Base-by-base conservation (phyloP, 1,140 invertebrate genomes). In the Archegozetes longisetosus region DNA sequence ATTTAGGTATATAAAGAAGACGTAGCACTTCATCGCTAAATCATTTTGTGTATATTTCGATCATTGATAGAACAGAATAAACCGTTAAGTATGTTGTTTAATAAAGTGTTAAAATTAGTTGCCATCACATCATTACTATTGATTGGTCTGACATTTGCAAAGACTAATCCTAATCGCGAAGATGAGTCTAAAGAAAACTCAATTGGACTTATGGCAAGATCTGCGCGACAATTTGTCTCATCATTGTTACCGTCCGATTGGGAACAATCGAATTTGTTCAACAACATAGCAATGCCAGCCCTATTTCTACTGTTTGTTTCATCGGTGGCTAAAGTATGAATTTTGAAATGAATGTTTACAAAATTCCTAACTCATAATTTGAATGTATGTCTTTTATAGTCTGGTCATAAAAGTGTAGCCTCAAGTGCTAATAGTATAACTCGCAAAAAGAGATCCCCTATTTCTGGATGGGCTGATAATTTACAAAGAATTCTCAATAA, bases 401-500 rank as follows among this genome's bases (percentile, higher is more conserved):
- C n/a, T n/a, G n/a, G n/a, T n/a, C n/a, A n/a, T n/a, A n/a, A n/a
- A n/a, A n/a, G n/a, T n/a, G n/a, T n/a, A 40, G 32, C 17, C 32
- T n/a, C 32, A 40, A 40, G 6, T 40, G 32, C 6, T 40, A 40
- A 6, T 40, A 40, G 17, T 40, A 58, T 58, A 20, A 50, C 14
- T 9, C 4, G 55, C 13, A 57, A 12, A 46, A 59, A 55, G 53
- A 24, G 50, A 32, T 28, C 48, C 4, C 25, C 51, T 1, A 22
- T 25, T 6, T 13, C 58, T 9, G 32, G 32, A 17, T 59, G 58
- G 58, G n/a, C 58, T 1, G 22, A 51, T 20, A 59, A 59, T 53
- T 52, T 59, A 20, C 50, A 51, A 20, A 59, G 28, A 52, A 40
- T 59, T 3, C 24, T 59, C 3, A 49, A 27, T 25, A 59, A 59